Percentiles rank a stretch among this genome's conserved stretches.
Evolutionary conservation across 2,113 vertebrate genomes (phyloP).

Genomic region (Myotis lucifugus): DNA sequence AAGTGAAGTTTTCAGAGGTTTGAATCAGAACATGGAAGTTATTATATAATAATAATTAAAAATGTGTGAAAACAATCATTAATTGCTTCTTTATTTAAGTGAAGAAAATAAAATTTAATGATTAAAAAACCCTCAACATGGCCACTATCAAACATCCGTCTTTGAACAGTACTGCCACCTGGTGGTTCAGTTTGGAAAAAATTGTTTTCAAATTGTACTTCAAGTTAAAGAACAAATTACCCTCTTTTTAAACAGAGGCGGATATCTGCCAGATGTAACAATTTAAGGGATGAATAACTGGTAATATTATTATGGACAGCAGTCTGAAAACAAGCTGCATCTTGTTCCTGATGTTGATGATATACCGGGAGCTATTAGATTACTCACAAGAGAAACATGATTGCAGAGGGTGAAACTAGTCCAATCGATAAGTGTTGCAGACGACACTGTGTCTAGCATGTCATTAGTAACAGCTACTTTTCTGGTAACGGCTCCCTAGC

Average conservation of each 20-base stretch:
- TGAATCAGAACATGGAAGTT: not conserved
- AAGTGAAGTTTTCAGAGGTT: not conserved
- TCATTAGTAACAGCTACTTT: conserved; percentile 23
- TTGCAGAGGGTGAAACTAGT: conserved; percentile 5
- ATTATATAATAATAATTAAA: conserved; percentile 29
- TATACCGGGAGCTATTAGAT: not conserved
- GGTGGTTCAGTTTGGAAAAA: conserved; percentile 15
- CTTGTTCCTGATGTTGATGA: conserved; percentile 27
- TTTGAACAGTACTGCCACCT: conserved; percentile 68
- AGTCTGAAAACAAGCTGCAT: conserved; percentile 32
- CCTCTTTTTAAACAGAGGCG: not conserved
- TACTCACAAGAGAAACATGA: not conserved
- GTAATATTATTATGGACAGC: not conserved
- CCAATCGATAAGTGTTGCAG: not conserved
- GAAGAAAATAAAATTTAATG: not conserved
- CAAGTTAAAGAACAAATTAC: not conserved
- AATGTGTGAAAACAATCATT: not conserved
- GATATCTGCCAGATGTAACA: not conserved
- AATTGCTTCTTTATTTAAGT: conserved; percentile 19
- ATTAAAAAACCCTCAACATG: not conserved
- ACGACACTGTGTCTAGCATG: conserved; percentile 22
- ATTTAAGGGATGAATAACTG: not conserved
- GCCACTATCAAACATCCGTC: not conserved
- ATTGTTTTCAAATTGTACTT: not conserved
- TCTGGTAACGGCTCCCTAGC: not conserved